Evolutionary conservation across 2,113 vertebrate genomes (phyloP).

Genomic region (Nothoprocta pentlandii): DNA sequence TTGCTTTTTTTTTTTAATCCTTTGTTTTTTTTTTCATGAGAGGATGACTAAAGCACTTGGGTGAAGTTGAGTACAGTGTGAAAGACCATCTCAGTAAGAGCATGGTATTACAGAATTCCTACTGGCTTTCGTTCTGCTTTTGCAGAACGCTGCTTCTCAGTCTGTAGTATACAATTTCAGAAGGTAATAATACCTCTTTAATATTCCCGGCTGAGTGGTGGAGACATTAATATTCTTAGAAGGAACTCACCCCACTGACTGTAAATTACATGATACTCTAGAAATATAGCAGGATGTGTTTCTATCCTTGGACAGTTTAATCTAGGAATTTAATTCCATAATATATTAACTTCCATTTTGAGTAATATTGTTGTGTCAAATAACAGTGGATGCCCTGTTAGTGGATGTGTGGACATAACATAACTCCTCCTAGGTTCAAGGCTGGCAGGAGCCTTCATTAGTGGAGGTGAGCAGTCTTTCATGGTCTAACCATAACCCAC

Average conservation of each 20-base stretch:
- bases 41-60: background rate
- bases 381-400: background rate
- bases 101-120: background rate
- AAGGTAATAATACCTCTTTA: background rate
- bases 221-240: constrained; percentile 3
- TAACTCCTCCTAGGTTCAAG: background rate
- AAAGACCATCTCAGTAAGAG: background rate
- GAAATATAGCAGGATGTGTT: background rate
- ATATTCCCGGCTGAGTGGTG: background rate
- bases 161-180: background rate
- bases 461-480: background rate
- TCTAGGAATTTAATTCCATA: background rate
- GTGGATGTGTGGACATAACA: background rate
- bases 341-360: background rate
- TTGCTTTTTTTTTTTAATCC: background rate
- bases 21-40: background rate
- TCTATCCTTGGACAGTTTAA: constrained; percentile 6
- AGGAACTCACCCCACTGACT: background rate
- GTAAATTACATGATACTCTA: background rate
- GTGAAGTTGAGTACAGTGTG: background rate
- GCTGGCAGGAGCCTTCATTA: background rate
- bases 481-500: background rate
- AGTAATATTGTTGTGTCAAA: background rate
- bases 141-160: background rate
- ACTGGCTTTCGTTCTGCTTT: background rate